A percentile compares a stretch with the other conserved stretches of the same genome.
These are phyloP conservation scores for Mystacides longicornis DNA, from an alignment of 2,888 invertebrate species.

Conservation along the genomic window DNA sequence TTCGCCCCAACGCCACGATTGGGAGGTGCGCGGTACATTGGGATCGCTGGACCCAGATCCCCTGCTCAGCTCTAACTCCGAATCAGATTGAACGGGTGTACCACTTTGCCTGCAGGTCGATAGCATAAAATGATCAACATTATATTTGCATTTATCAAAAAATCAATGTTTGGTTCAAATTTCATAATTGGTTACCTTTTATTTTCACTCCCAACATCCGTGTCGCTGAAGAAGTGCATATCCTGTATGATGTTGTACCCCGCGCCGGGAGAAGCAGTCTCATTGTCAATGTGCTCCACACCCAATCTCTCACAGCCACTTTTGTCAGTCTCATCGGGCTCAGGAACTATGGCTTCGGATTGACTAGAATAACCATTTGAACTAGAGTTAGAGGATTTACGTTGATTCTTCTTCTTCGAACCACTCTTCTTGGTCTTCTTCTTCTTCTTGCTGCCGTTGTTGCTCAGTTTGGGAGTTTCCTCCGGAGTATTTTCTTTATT, in stretches of 20 bases:
- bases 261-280: slow-evolving; percentile 28
- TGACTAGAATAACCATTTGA: slow-evolving; percentile 42
- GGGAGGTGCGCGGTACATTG: slow-evolving; percentile 34
- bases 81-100: slow-evolving; percentile 88
- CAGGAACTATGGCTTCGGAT: slow-evolving; percentile 46
- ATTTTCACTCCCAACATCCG: slow-evolving; percentile 61
- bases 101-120: slow-evolving; percentile 54
- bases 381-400: slow-evolving; percentile 58
- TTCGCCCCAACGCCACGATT: slow-evolving; percentile 90
- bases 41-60: slow-evolving; percentile 35
- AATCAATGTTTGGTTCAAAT: too few species aligned
- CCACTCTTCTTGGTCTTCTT: slow-evolving; percentile 72
- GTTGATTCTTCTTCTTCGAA: slow-evolving; percentile 71
- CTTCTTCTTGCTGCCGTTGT: slow-evolving; percentile 58
- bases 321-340: slow-evolving; percentile 33
- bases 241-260: slow-evolving; percentile 46
- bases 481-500: slow-evolving; percentile 24
- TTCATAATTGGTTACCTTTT: too few species aligned
- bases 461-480: slow-evolving; percentile 28
- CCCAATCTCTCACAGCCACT: slow-evolving; percentile 22
- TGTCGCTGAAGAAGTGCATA: slow-evolving; percentile 89
- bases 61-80: slow-evolving; percentile 75
- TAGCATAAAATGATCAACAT: too few species aligned
- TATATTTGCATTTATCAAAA: too few species aligned
- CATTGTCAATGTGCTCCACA: slow-evolving; percentile 19